Conservation (phyloP, 2,888 invertebrate genomes). For the Empis stercorea region DNA sequence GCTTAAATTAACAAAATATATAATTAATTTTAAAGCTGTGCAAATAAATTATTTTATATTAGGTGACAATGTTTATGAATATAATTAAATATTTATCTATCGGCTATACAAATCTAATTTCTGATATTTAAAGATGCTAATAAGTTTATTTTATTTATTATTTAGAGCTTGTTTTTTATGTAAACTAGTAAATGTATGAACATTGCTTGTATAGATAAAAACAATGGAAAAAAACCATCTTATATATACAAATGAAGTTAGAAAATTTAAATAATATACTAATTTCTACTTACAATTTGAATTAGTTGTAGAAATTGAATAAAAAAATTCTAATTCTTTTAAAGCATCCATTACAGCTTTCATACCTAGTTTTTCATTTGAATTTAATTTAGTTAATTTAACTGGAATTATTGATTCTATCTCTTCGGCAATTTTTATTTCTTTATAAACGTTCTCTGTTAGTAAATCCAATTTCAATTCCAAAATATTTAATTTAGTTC, state of each 20-base stretch:
- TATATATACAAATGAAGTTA: background rate
- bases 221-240: too few species aligned
- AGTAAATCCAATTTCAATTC: constrained; percentile 22
- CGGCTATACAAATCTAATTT: too few species aligned
- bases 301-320: constrained; percentile 19
- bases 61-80: too few species aligned
- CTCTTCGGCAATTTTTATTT: constrained; percentile 19
- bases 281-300: constrained; percentile 14
- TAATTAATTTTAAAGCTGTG: too few species aligned
- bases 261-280: background rate
- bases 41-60: background rate
- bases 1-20: constrained; percentile 10
- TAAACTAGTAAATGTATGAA: too few species aligned
- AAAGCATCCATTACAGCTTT: constrained; percentile 23
- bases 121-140: too few species aligned
- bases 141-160: too few species aligned
- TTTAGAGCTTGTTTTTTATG: too few species aligned
- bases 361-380: constrained; percentile 22
- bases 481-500: constrained; percentile 21
- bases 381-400: constrained; percentile 21
- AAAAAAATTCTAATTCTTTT: constrained; percentile 25
- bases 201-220: too few species aligned
- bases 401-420: constrained; percentile 27
- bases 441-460: constrained; percentile 18
- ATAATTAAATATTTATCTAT: too few species aligned